These are phyloP conservation scores for Aegotheles bennettii DNA, from an alignment of 2,113 vertebrate species.

Conservation along the genomic window DNA sequence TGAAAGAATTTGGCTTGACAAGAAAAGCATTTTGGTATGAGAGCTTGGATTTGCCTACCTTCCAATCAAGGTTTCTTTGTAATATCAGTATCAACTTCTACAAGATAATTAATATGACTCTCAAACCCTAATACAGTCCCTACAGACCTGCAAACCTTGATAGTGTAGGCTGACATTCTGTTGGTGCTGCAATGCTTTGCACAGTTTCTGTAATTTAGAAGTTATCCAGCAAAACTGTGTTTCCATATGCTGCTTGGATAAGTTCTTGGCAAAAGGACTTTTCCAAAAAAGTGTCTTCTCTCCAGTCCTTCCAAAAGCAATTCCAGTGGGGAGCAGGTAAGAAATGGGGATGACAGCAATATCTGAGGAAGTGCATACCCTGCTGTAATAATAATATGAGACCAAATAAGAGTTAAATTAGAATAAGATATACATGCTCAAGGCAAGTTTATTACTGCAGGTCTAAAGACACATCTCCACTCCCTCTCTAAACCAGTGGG, in stretches of 20 bases:
- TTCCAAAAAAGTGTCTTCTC: not conserved
- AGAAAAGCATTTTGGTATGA: not conserved
- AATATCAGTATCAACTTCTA: not conserved
- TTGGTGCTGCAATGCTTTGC: not conserved
- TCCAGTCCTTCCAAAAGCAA: not conserved
- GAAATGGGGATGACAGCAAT: not conserved
- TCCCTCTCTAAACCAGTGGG: not conserved
- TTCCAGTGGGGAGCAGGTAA: not conserved
- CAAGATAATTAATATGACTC: not conserved
- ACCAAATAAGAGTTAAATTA: not conserved
- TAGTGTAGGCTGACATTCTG: not conserved
- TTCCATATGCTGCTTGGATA: not conserved
- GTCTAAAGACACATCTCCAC: not conserved
- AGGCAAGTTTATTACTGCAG: not conserved
- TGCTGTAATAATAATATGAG: not conserved
- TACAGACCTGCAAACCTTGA: not conserved
- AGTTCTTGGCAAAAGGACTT: not conserved
- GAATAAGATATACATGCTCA: not conserved
- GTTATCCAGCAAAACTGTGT: not conserved
- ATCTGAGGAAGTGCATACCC: not conserved
- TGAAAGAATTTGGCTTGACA: not conserved
- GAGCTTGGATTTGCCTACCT: not conserved
- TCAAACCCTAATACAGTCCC: not conserved
- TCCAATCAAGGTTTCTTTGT: not conserved
- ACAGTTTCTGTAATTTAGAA: not conserved